These are phyloP conservation scores for Poecilobothrus nobilitatus DNA, from an alignment of 2,888 invertebrate species.

Conservation along the genomic window DNA sequence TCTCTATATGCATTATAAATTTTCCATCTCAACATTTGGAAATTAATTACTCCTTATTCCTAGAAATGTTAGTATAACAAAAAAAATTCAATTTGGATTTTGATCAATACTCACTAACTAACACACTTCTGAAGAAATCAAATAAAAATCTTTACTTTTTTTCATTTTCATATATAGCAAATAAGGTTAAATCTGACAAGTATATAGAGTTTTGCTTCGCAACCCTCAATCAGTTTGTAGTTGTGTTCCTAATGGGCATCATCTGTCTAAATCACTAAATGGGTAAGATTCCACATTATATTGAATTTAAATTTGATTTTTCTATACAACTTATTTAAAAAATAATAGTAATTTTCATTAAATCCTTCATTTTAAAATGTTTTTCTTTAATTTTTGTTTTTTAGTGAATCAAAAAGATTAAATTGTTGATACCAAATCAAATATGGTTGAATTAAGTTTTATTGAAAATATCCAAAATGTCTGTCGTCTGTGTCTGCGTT, in stretches of 20 bases:
- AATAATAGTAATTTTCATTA: no score
- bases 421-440: neutral
- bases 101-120: slow-evolving; percentile 4
- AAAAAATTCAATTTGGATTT: neutral
- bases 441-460: slow-evolving; percentile 1
- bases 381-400: neutral
- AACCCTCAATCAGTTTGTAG: slow-evolving; percentile 3
- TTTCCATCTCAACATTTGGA: no score
- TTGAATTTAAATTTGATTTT: neutral
- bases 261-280: neutral
- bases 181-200: slow-evolving; percentile 6
- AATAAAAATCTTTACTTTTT: neutral
- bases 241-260: slow-evolving; percentile 3
- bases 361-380: neutral
- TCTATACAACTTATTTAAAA: no score
- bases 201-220: slow-evolving; percentile 1
- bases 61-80: neutral
- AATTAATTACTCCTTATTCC: no score
- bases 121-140: neutral
- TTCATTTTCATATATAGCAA: neutral
- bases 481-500: slow-evolving; percentile 58
- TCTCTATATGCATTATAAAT: no score
- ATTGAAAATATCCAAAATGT: slow-evolving; percentile 18
- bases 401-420: neutral
- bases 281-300: neutral